Percentiles rank a stretch among this genome's conserved stretches.
Conservation (phyloP, 37 sponge, comb jelly and placozoan genomes). For the Sycon ciliatum region DNA sequence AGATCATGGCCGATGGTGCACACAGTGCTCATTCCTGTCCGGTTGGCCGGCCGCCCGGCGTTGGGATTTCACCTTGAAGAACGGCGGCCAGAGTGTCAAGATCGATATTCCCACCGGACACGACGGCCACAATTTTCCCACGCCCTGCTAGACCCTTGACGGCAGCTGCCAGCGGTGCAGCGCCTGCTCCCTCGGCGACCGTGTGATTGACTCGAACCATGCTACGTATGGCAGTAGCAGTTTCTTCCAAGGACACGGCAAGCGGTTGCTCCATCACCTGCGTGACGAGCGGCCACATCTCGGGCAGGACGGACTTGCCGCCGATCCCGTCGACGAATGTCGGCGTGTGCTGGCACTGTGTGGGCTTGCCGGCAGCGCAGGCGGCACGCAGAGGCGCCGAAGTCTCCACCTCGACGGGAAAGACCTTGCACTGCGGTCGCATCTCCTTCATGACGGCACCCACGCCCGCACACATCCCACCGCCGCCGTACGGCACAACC, state of each 20-base stretch:
- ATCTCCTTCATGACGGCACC: not conserved
- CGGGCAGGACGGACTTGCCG: not conserved
- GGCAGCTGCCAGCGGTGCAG: not conserved
- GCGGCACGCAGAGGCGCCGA: not conserved
- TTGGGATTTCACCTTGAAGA: not conserved
- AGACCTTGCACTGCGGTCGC: not conserved
- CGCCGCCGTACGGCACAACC: not conserved
- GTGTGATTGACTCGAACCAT: not conserved
- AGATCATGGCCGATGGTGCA: no score
- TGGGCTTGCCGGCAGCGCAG: not conserved
- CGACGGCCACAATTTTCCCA: not conserved
- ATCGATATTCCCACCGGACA: not conserved
- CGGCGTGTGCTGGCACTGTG: not conserved
- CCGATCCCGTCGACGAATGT: conserved; percentile 1
- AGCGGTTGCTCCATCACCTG: not conserved
- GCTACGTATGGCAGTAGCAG: not conserved
- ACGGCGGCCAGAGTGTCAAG: not conserved
- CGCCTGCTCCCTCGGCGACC: not conserved
- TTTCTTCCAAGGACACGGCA: not conserved
- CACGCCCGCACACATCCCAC: not conserved
- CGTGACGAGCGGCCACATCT: not conserved
- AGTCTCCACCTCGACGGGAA: not conserved
- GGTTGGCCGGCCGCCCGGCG: no score
- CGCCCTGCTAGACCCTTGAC: not conserved
- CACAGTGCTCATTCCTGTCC: no score